Percentiles rank a stretch among this genome's conserved stretches.
phyloP scores from a whole-genome alignment of 2,113 vertebrate genomes.

The Solenodon paradoxus region DNA sequence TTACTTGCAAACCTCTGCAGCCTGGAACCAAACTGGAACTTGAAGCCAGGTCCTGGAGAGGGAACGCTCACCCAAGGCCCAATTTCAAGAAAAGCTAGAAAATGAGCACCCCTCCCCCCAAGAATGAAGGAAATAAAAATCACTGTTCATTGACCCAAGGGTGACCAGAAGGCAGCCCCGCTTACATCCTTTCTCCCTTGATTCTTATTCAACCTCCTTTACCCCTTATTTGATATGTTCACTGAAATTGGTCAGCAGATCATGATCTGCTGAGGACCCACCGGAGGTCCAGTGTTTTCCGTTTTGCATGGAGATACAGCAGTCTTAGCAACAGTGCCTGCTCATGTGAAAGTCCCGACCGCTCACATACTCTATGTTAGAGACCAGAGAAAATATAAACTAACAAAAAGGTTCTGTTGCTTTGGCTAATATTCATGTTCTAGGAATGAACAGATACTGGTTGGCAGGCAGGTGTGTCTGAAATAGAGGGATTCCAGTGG shows the following conservation, averaged over 20 bases:
- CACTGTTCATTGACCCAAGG: not conserved
- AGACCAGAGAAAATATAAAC: not conserved
- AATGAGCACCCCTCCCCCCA: not conserved
- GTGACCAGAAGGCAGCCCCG: not conserved
- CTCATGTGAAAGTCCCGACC: not conserved
- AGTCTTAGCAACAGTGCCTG: too few species aligned
- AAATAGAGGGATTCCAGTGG: not conserved
- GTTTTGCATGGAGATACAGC: not conserved
- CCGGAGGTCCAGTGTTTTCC: rapidly evolving
- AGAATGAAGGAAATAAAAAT: not conserved
- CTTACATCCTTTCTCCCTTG: not conserved
- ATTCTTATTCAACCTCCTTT: not conserved
- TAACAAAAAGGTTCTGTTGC: not conserved
- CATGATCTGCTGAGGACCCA: not conserved
- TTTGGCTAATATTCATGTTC: not conserved
- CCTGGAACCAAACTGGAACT: not conserved
- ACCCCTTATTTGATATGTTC: not conserved
- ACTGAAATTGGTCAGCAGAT: not conserved
- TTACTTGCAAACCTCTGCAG: not conserved
- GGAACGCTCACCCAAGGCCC: not conserved
- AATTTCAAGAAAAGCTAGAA: not conserved
- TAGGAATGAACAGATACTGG: not conserved
- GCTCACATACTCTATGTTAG: not conserved
- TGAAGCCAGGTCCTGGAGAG: not conserved
- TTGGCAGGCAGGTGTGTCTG: not conserved